Percentiles rank a stretch among this genome's conserved stretches.
Evolutionary conservation across 2,797 vertebrate species (phyloP).

Genomic region (Aeoliscus strigatus): DNA sequence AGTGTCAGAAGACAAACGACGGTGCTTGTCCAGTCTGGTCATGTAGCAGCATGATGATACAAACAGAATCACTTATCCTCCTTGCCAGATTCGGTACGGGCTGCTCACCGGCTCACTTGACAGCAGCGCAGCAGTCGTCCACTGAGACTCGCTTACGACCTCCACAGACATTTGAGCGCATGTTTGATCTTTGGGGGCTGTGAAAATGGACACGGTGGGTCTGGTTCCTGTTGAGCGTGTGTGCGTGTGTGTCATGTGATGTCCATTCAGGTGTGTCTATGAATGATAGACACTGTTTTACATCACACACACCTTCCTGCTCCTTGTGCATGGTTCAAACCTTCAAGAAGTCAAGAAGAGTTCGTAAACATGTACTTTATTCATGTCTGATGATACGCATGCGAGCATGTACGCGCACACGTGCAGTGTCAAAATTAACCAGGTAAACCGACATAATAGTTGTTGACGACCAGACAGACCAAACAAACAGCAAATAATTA

Average conservation of each 20-base stretch:
- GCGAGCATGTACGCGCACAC: too few species aligned
- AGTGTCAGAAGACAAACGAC: too few species aligned
- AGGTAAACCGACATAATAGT: too few species aligned
- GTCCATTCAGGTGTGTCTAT: slow-evolving; percentile 46
- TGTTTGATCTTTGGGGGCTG: slow-evolving; percentile 5
- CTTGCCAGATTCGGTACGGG: slow-evolving; percentile 41
- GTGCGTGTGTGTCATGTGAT: slow-evolving; percentile 30
- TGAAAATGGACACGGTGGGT: slow-evolving; percentile 2
- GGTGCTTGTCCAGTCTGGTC: slow-evolving; percentile 48
- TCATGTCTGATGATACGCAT: too few species aligned
- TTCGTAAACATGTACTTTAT: too few species aligned
- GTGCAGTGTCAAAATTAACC: too few species aligned
- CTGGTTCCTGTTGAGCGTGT: slow-evolving; percentile 1
- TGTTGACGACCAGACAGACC: too few species aligned
- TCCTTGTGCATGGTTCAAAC: too few species aligned
- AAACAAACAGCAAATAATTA: slow-evolving; percentile 53
- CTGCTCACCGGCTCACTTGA: slow-evolving; percentile 51
- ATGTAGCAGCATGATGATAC: slow-evolving; percentile 54
- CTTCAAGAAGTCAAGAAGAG: too few species aligned
- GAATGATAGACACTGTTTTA: too few species aligned
- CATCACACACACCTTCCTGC: too few species aligned
- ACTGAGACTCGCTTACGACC: too few species aligned
- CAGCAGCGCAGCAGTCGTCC: slow-evolving; percentile 51
- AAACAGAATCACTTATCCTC: slow-evolving; percentile 55
- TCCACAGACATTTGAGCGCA: slow-evolving; percentile 15